Evolutionary conservation across 2,888 invertebrate genomes (phyloP).

Genomic region (Eurytoma californica): DNA sequence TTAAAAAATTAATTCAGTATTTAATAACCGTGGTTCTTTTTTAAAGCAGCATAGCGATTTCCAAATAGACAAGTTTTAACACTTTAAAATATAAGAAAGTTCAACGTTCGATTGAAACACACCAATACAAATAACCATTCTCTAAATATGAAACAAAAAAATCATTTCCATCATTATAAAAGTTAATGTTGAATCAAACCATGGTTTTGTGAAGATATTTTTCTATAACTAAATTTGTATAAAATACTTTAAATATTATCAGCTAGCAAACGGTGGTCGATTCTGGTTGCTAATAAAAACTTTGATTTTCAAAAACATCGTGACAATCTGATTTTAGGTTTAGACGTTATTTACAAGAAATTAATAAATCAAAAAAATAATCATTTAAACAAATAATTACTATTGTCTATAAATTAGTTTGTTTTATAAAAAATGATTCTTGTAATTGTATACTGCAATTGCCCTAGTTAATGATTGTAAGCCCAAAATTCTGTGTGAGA

Average conservation of each 20-base stretch:
- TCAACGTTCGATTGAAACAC: no score
- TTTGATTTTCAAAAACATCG: slow-evolving; percentile 33
- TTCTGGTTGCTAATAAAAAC: slow-evolving; percentile 7
- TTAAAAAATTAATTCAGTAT: neutral
- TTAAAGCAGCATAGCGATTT: no score
- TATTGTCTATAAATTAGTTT: no score
- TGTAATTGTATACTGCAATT: no score
- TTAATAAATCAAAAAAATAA: slow-evolving; percentile 35
- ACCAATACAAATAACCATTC: neutral
- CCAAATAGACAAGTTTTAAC: no score
- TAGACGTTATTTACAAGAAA: slow-evolving; percentile 39
- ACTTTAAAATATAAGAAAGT: no score
- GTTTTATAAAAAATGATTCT: no score
- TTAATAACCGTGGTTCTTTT: no score
- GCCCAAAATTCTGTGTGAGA: slow-evolving; percentile 22
- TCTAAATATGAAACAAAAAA: neutral
- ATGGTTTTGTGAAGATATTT: slow-evolving; percentile 33
- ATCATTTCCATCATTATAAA: slow-evolving; percentile 22
- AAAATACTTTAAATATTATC: slow-evolving; percentile 10
- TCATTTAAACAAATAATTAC: slow-evolving; percentile 1
- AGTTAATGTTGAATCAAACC: slow-evolving; percentile 33
- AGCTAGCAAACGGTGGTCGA: neutral
- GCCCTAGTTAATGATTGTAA: slow-evolving; percentile 1
- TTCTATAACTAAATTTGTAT: slow-evolving; percentile 7
- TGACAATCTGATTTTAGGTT: slow-evolving; percentile 42